These are phyloP conservation scores for Chelon labrosus DNA, from an alignment of 2,797 vertebrate genomes.

Conservation along the genomic window DNA sequence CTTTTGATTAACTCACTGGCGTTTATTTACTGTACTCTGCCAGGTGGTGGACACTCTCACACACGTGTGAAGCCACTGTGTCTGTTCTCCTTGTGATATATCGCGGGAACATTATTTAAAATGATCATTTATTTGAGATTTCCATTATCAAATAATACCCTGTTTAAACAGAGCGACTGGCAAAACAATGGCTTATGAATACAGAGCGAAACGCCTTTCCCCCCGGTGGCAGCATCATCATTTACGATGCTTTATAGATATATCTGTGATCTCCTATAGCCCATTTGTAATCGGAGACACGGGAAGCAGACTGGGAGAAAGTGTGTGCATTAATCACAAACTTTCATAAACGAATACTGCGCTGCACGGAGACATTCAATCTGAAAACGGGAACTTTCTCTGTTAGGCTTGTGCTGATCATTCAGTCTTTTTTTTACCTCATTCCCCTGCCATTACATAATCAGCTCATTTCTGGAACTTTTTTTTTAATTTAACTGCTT, in stretches of 20 bases:
- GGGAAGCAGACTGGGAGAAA: conserved; percentile 46
- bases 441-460: neutral
- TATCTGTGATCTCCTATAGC: conserved; percentile 50
- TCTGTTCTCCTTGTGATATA: conserved; percentile 14
- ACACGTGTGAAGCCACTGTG: neutral
- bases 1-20: neutral
- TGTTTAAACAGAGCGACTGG: conserved; percentile 43
- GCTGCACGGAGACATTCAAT: conserved; percentile 28
- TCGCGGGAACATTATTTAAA: conserved; percentile 10
- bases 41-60: neutral
- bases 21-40: neutral
- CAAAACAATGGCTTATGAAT: conserved; percentile 45
- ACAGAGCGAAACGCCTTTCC: conserved; percentile 30
- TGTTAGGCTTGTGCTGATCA: conserved; percentile 7
- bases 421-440: conserved; percentile 24
- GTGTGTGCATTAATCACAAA: conserved; percentile 65
- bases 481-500: neutral
- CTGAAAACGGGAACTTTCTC: conserved; percentile 23
- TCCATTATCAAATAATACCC: conserved; percentile 40
- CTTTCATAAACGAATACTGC: conserved; percentile 33
- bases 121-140: conserved; percentile 38
- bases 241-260: conserved; percentile 64
- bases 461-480: too few relatives aligned
- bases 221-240: conserved; percentile 36
- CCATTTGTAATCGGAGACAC: conserved; percentile 54